These are phyloP conservation scores for Oceanodroma tethys DNA, from an alignment of 2,113 vertebrate species.

Conservation along the genomic window DNA sequence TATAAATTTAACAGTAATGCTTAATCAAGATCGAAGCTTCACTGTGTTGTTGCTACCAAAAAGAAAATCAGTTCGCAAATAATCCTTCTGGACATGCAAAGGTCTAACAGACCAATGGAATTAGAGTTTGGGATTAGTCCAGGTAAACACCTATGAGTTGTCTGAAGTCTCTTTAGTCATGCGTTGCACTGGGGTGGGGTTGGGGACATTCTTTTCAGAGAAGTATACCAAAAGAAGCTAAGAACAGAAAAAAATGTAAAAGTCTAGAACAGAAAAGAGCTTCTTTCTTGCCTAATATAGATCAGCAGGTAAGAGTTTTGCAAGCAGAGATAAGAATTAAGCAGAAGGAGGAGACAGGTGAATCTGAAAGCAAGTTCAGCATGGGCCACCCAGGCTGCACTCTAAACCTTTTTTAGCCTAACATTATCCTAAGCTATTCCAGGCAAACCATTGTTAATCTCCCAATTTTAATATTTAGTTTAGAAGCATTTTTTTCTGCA, in stretches of 20 bases:
- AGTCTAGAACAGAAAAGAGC: background rate
- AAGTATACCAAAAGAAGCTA: background rate
- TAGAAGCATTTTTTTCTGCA: background rate
- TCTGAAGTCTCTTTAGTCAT: background rate
- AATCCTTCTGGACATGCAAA: background rate
- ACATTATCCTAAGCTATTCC: background rate
- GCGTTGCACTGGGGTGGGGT: background rate
- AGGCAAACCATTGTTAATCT: background rate
- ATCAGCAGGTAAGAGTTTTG: background rate
- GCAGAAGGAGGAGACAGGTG: background rate
- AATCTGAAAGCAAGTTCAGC: constrained; percentile 4
- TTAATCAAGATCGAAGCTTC: background rate
- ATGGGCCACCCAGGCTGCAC: background rate
- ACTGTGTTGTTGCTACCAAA: background rate
- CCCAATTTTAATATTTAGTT: background rate
- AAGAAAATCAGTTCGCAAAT: background rate
- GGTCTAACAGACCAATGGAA: background rate
- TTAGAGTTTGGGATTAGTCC: background rate
- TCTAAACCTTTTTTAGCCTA: background rate
- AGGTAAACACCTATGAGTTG: background rate
- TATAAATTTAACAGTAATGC: background rate
- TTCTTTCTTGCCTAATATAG: background rate
- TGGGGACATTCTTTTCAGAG: background rate
- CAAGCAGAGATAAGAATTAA: background rate
- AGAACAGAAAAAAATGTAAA: background rate